Evolutionary conservation across 1,140 invertebrate genomes (phyloP).

Genomic region (Hydropsyche tenuis): DNA sequence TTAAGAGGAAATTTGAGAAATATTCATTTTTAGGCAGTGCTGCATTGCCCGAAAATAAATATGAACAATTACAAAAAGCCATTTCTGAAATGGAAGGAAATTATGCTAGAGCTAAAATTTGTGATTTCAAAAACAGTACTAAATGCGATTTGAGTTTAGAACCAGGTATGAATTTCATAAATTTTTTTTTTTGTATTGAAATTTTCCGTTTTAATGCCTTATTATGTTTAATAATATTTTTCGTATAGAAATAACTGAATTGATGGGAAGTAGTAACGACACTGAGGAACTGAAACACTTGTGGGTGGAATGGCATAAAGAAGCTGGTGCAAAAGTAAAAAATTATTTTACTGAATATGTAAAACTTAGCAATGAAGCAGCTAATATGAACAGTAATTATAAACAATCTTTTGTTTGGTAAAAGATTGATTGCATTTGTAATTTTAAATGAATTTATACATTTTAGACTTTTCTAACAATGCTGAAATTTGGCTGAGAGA

Average conservation of each 20-base stretch:
- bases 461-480: constrained; percentile 57
- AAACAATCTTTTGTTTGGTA: no score
- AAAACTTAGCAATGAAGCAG: constrained; percentile 79
- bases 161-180: constrained; percentile 65
- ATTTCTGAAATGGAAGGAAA: constrained; percentile 78
- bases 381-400: constrained; percentile 70
- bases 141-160: constrained; percentile 79
- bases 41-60: constrained; percentile 73
- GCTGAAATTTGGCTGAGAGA: constrained; percentile 62
- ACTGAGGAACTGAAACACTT: constrained; percentile 75
- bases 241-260: constrained; percentile 69
- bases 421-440: background rate
- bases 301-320: constrained; percentile 80
- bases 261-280: constrained; percentile 72
- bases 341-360: constrained; percentile 71
- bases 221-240: no score
- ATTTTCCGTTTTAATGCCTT: no score
- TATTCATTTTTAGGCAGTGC: constrained; percentile 71
- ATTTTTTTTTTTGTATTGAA: no score
- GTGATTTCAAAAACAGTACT: constrained; percentile 68
- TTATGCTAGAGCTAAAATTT: constrained; percentile 82
- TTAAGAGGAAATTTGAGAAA: constrained; percentile 71
- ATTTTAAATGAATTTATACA: background rate
- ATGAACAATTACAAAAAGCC: constrained; percentile 67
- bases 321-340: constrained; percentile 74